Base-by-base conservation (phyloP, 64 coral and sea anemone species). In the Stylophora pistillata region DNA sequence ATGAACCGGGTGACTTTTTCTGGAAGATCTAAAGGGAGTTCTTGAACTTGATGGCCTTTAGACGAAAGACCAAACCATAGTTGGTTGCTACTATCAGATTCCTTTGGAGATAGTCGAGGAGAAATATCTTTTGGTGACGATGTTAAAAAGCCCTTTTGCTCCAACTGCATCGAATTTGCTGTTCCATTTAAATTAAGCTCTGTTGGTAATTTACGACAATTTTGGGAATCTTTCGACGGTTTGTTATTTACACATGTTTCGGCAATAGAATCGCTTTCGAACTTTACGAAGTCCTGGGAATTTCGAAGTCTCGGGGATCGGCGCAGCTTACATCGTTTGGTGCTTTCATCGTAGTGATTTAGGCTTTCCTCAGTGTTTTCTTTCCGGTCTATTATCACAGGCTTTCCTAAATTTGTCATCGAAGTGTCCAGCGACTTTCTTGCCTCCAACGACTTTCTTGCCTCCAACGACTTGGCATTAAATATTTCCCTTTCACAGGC, bases 61-160 rank as follows among this genome's bases (percentile, higher is more conserved):
- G 1, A 37, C 10, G 64, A 62, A 47, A 52, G 14, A 18, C 20
- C 2, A n/a, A 23, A 33, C 47, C 13, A 18, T 15, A 21, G 17
- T 21, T 31, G 29, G 4, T 66, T 2, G 77, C 15, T 12, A 15
- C 55, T 32, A 5, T 25, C 41, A 25, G 26, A 25, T 25, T 68
- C 64, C 65, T 15, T 41, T 13, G n/a, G 17, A 4, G 58, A 70
- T 13, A 25, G 62, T 13, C 62, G 20, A 28, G 80, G 34, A 9
- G 80, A 84, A 41, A 84, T 70, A 53, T 84, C 65, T 70, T 62
- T 84, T 70, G 20, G 21, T 6, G 80, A 70, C 21, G 80, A 11
- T 68, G 61, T 23, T 15, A 34, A 34, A 10, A 26, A 14, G 14
- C 33, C 61, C 20, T 53, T 70, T 27, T 69, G 23, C 13, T 33